phyloP scores from a whole-genome alignment of 2,113 vertebrate genomes.

The Falco punctatus region DNA sequence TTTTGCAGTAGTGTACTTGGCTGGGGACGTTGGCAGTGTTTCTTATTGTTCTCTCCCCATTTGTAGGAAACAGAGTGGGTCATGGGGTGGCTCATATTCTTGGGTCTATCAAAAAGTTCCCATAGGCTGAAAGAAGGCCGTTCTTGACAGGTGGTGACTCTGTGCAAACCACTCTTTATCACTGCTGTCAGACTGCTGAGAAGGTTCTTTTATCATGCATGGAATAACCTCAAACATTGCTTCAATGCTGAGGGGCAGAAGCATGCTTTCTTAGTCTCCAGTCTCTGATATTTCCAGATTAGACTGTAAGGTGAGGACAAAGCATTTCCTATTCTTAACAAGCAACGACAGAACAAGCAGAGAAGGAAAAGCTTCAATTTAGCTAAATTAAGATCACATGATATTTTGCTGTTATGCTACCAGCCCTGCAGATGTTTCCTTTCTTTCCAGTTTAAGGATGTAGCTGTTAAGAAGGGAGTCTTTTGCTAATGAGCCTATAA shows the following conservation, averaged over 20 bases:
- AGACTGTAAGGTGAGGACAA: conserved; percentile 20
- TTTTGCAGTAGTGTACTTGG: not conserved
- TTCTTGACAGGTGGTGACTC: not conserved
- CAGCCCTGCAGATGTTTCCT: conserved; percentile 70
- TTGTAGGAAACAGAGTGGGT: not conserved
- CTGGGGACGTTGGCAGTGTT: accelerated
- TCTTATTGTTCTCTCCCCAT: accelerated
- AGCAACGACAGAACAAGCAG: not conserved
- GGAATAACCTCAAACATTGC: not conserved
- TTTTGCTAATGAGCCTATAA: conserved; percentile 46
- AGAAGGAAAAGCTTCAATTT: conserved; percentile 34
- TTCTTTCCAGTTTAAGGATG: conserved; percentile 66
- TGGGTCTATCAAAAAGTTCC: not conserved
- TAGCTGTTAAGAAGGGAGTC: conserved; percentile 39
- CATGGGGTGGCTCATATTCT: not conserved
- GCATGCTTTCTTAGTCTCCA: not conserved
- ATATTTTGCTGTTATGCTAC: conserved; percentile 47
- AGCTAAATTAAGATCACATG: conserved; percentile 57
- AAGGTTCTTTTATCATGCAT: not conserved
- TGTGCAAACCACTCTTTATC: not conserved
- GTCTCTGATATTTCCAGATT: not conserved
- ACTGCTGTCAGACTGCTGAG: not conserved
- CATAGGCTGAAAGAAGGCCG: not conserved
- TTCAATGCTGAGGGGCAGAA: not conserved
- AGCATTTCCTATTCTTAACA: conserved; percentile 42